Percentiles rank a stretch among this genome's conserved stretches.
Conservation (phyloP, 2,113 vertebrate genomes). For the Pomatostomus ruficeps region DNA sequence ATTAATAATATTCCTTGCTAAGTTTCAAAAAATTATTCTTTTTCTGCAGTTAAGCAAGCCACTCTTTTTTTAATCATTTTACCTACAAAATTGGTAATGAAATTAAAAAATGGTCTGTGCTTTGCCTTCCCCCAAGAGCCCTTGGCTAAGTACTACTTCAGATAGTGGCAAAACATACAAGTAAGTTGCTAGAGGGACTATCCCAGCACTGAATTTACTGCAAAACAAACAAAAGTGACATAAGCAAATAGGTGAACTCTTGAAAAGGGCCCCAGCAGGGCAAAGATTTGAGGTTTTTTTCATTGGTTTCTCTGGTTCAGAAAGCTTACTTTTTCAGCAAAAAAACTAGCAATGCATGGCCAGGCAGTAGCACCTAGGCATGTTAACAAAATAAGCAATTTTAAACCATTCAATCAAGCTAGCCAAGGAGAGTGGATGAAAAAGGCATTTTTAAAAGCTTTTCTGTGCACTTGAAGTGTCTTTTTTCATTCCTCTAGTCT, state of each 20-base stretch:
- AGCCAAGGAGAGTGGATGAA: background rate
- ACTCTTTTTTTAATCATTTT: background rate
- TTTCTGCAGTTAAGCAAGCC: background rate
- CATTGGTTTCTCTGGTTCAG: background rate
- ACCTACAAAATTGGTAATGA: background rate
- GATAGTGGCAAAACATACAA: background rate
- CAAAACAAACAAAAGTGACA: conserved; percentile 52
- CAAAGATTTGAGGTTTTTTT: background rate
- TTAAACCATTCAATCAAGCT: conserved; percentile 38
- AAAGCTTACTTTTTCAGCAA: background rate
- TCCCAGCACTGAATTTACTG: conserved; percentile 32
- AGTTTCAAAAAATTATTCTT: background rate
- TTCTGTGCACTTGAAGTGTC: background rate
- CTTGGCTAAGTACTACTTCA: background rate
- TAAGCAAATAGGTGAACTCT: conserved; percentile 46
- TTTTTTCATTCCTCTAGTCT: conserved; percentile 31
- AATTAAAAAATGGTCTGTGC: background rate
- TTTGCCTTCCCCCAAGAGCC: background rate
- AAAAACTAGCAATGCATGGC: background rate
- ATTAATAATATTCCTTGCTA: background rate
- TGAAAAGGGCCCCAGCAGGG: background rate
- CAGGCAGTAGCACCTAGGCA: background rate
- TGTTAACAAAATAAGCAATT: conserved; percentile 28
- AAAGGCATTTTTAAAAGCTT: conserved; percentile 22
- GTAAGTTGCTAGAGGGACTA: background rate